Conservation (phyloP, 2,113 vertebrate species). For the Meleagris gallopavo region DNA sequence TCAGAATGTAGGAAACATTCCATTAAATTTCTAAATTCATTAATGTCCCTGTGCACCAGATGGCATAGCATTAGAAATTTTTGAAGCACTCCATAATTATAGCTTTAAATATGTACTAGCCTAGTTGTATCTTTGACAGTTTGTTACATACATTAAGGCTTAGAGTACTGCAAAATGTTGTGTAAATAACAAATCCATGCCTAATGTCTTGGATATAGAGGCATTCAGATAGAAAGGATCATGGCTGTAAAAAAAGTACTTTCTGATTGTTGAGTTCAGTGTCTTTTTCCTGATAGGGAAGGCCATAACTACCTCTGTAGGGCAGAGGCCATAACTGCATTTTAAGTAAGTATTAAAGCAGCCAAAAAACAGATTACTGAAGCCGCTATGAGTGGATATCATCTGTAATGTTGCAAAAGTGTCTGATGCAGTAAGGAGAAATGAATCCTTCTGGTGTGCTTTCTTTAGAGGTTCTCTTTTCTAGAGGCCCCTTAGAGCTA, state of each 20-base stretch:
- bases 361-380: not conserved
- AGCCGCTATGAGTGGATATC: not conserved
- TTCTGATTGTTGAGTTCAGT: constrained; percentile 18
- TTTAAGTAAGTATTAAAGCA: not conserved
- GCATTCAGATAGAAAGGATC: constrained; percentile 30
- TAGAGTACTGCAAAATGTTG: constrained; percentile 36
- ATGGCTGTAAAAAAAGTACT: constrained; percentile 25
- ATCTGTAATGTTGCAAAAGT: not conserved
- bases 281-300: not conserved
- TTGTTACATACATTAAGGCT: constrained; percentile 41
- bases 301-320: too few relatives aligned
- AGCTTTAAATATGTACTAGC: constrained; percentile 58
- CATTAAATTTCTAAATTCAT: constrained; percentile 72
- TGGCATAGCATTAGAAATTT: constrained; percentile 61
- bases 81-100: constrained; percentile 70
- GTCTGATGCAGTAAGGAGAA: not conserved
- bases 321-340: not conserved
- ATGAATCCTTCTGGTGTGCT: not conserved
- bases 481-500: not conserved
- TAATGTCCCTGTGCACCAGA: constrained; percentile 57
- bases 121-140: constrained; percentile 44
- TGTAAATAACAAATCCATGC: constrained; percentile 34
- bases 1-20: constrained; percentile 57
- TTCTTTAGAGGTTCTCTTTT: not conserved
- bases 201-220: constrained; percentile 18